Evolutionary conservation across 1,140 invertebrate species (phyloP), one percentile per base, ranked within the genome.

Genomic region (Sipha flava): DNA sequence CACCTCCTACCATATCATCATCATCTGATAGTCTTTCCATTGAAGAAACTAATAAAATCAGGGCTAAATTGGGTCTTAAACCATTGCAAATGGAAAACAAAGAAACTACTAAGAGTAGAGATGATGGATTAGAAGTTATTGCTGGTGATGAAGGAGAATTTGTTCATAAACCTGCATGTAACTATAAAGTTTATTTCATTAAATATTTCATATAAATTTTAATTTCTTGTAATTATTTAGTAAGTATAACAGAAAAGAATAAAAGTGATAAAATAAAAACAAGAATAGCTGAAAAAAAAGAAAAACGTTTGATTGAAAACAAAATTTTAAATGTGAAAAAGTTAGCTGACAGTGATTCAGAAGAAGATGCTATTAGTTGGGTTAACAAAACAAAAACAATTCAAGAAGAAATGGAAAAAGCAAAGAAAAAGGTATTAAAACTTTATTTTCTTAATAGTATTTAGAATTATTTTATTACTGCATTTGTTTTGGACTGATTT

Each of bases 1-100:
- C 87, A 34, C 85, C 85, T 23, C 79, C 83, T 2, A 86, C 86
- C 31, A 85, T 86, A 45, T 87, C 87, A 29, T 84, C 85, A 1
- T 85, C 87, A 4, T 86, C 87, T 54, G 88, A 89, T 64, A 90
- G 89, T 64, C 85, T 97, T 3, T 95, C 94, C 4, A 92, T 97
- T 83, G 92, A 94, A 82, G 95, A 97, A 85, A 97, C 95, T 21
- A 98, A 98, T 86, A 93, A 92, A 83, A 85, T 98, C 0, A 88
- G 97, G 84, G 94, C 94, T 7, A 96, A 98, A 84, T 88, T 99
- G 18, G 97, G 97, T 3, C 87, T 99, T 2, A 97, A 97, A 85
- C 97, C 97, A 6, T 86, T 99, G 1, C 92, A 97, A 83, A 86
- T 95, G 6, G 87, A 88, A 73, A 66, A 81, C n/a, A 79, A 66